phyloP scores from a whole-genome alignment of 2,888 invertebrate species.

The Drosophila percnosoma region DNA sequence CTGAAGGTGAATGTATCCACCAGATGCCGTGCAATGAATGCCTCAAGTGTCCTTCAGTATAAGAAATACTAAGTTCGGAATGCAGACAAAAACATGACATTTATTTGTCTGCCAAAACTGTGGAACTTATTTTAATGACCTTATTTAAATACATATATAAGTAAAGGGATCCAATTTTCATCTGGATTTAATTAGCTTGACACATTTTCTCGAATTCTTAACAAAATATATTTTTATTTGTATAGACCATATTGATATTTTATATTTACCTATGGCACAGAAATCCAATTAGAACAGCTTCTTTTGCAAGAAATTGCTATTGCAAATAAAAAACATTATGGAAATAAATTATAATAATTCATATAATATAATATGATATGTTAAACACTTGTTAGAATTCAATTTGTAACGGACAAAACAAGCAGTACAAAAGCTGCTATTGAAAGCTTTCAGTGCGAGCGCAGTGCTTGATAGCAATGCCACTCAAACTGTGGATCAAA shows the following conservation, averaged over 20 bases:
- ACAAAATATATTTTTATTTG: not conserved
- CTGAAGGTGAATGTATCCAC: conserved; percentile 50
- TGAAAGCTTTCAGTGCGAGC: conserved; percentile 40
- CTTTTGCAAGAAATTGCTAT: not conserved
- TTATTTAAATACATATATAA: not conserved
- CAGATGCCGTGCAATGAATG: conserved; percentile 22
- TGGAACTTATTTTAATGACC: conserved; percentile 5
- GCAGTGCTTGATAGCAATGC: not conserved
- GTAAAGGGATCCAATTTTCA: not conserved
- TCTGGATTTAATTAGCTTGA: not conserved
- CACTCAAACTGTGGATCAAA: conserved; percentile 12
- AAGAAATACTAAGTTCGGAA: conserved; percentile 6
- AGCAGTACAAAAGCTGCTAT: conserved; percentile 28
- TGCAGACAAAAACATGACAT: conserved; percentile 2
- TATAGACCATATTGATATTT: not conserved
- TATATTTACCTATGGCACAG: conserved; percentile 16
- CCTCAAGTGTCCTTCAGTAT: conserved; percentile 16
- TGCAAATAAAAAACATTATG: conserved; percentile 9
- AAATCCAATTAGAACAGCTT: not conserved
- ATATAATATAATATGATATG: not conserved
- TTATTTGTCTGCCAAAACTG: conserved; percentile 2
- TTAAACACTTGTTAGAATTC: not conserved
- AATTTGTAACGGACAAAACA: conserved; percentile 25
- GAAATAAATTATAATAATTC: not conserved
- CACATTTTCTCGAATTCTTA: not conserved